Conservation (phyloP, 2,888 invertebrate species). For the Halocaridina rubra region DNA sequence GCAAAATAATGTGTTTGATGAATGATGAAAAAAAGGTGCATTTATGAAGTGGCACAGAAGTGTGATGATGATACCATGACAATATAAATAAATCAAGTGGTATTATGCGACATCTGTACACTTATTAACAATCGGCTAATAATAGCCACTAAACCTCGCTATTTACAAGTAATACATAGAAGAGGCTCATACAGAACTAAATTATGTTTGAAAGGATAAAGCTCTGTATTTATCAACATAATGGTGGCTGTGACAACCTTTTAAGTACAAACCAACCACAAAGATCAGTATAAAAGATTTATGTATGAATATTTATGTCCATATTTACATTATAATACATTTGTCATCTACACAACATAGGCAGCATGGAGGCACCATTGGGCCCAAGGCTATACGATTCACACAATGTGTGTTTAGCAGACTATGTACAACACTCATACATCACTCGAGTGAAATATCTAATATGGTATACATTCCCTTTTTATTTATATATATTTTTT, state of each 20-base stretch:
- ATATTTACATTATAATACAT: conserved; percentile 56
- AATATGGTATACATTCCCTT: no score
- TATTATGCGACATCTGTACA: conserved; percentile 54
- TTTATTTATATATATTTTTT: no score
- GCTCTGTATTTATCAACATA: conserved; percentile 33
- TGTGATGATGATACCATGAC: neutral
- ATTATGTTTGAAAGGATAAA: no score
- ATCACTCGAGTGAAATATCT: conserved; percentile 41
- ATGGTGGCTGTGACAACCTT: conserved; percentile 56
- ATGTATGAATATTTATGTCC: conserved; percentile 23
- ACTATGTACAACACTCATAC: conserved; percentile 55
- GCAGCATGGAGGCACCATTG: conserved; percentile 57
- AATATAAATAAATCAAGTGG: conserved; percentile 54
- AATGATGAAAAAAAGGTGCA: neutral
- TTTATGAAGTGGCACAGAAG: neutral
- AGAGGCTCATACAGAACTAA: neutral
- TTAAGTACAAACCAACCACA: conserved; percentile 51
- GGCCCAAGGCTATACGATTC: conserved; percentile 52
- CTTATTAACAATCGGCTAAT: conserved; percentile 49
- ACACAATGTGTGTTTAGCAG: conserved; percentile 49
- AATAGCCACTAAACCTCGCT: conserved; percentile 45
- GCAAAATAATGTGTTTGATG: neutral
- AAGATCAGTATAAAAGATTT: conserved; percentile 56
- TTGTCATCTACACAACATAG: conserved; percentile 49
- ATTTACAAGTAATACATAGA: neutral